Percentiles rank a stretch among this genome's conserved stretches.
These are phyloP conservation scores for Volucella zonaria DNA, from an alignment of 2,888 invertebrate species.

Conservation along the genomic window DNA sequence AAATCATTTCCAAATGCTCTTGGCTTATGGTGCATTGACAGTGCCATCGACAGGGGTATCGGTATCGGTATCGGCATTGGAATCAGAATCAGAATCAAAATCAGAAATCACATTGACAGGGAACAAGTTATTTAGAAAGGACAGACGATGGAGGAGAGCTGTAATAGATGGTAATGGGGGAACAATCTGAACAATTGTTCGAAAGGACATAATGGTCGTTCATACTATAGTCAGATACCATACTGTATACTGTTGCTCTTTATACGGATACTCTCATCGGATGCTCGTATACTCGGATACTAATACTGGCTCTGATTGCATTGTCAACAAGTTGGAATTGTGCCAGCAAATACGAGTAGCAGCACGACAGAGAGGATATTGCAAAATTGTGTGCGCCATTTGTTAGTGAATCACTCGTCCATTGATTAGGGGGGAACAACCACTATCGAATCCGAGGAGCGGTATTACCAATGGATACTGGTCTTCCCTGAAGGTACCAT, in stretches of 20 bases:
- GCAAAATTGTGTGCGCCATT: constrained; percentile 20
- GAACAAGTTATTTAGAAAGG: constrained; percentile 33
- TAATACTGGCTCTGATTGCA: constrained; percentile 44
- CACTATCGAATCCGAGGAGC: no score
- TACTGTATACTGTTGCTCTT: constrained; percentile 46
- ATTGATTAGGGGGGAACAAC: no score
- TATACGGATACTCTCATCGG: constrained; percentile 1
- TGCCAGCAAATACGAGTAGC: constrained; percentile 50
- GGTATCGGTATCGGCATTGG: no score
- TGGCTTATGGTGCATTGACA: neutral
- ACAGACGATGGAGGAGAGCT: constrained; percentile 11
- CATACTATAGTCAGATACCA: constrained; percentile 4
- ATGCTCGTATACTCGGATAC: neutral
- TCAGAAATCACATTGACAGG: constrained; percentile 35
- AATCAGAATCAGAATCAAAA: no score
- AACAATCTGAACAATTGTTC: constrained; percentile 57
- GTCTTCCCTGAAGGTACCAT: neutral
- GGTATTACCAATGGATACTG: no score
- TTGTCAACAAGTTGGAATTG: constrained; percentile 71
- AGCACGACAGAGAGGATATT: constrained; percentile 25
- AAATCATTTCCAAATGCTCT: constrained; percentile 1
- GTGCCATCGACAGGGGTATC: constrained; percentile 25
- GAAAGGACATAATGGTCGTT: constrained; percentile 53
- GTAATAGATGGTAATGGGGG: constrained; percentile 57
- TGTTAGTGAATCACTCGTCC: constrained; percentile 32